phyloP scores from a whole-genome alignment of 2,888 invertebrate genomes.

The Callosobruchus maculatus region DNA sequence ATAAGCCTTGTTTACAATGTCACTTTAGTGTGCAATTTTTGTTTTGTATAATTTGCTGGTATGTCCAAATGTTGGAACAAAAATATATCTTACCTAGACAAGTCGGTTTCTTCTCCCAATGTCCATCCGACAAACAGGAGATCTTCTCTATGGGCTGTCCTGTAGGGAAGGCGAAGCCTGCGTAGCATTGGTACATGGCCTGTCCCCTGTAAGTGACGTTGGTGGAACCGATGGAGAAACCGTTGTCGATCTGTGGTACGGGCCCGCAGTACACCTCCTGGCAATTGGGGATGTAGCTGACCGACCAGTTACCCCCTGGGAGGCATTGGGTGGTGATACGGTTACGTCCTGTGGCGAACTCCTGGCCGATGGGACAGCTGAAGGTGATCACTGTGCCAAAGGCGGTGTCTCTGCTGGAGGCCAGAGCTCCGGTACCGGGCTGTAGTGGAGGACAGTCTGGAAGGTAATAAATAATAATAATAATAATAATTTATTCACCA shows the following conservation, averaged over 20 bases:
- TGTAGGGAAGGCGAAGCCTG: constrained; percentile 90
- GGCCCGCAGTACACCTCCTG: constrained; percentile 97
- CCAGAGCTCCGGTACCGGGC: constrained; percentile 83
- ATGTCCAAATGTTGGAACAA: too few species aligned
- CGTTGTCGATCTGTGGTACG: constrained; percentile 96
- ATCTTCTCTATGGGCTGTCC: constrained; percentile 84
- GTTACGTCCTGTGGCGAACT: constrained; percentile 85
- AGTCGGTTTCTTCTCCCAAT: constrained; percentile 89
- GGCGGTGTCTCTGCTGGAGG: constrained; percentile 87
- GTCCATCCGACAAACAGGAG: constrained; percentile 83
- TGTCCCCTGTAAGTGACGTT: constrained; percentile 92
- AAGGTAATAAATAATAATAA: constrained; percentile 17
- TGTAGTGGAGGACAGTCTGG: constrained; percentile 81
- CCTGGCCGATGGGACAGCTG: constrained; percentile 90
- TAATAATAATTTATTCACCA: background rate
- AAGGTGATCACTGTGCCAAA: constrained; percentile 87
- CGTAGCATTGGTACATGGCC: constrained; percentile 95
- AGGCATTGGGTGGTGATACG: constrained; percentile 82
- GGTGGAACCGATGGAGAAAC: constrained; percentile 91
- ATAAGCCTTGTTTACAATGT: too few species aligned
- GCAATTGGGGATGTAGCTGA: constrained; percentile 87
- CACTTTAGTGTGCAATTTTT: too few species aligned
- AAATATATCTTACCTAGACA: constrained; percentile 65
- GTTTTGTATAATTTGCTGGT: too few species aligned
- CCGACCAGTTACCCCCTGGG: constrained; percentile 89